Evolutionary conservation across 2,797 vertebrate species (phyloP), one percentile per base, ranked within the genome.

Genomic region (Sebastes trivittatus): DNA sequence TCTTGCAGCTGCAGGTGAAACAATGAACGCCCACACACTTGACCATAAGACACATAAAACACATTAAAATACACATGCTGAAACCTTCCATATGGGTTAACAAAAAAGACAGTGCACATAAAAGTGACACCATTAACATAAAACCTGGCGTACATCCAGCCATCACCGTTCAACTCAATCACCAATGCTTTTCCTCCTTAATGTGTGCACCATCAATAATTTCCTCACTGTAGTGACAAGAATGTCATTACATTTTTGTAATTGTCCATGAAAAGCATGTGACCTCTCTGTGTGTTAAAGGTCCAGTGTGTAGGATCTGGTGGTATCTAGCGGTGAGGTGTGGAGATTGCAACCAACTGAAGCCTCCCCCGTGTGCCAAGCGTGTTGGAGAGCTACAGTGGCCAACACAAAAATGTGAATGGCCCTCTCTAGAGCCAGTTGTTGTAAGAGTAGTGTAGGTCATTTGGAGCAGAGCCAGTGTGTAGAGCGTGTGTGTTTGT

Each of bases 61-160:
- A 36, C 73, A 65, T 71, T 76, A 75, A 72, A 84, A 83, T 30
- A 68, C 67, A 74, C 38, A 67, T 63, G 16, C 38, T 58, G 16
- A 52, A 80, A 68, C 34, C 23, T 2, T 23, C 8, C 27, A 16
- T 30, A 77, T 34, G 46, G 76, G 71, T 36, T 68, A 30, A 27
- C 34, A 75, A 79, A 81, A 80, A 81, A 83, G 80, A 67, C 55
- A 59, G 3, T 59, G 61, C n/a, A 23, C 36, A 78, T 79, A 67
- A 81, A 75, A 42, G 29, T 29, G 63, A 55, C 32, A 70, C 14
- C 23, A 38, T 75, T 76, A 76, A 62, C 59, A 79, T 61, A 71
- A 81, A 79, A 70, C 20, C 67, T 56, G 42, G n/a, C 75, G 14
- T 32, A 13, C 54, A 77, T 74, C 29, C 52, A 67, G 20, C 32